Evolutionary conservation across 2,888 invertebrate species (phyloP).

Genomic region (Drosophila lutescens): DNA sequence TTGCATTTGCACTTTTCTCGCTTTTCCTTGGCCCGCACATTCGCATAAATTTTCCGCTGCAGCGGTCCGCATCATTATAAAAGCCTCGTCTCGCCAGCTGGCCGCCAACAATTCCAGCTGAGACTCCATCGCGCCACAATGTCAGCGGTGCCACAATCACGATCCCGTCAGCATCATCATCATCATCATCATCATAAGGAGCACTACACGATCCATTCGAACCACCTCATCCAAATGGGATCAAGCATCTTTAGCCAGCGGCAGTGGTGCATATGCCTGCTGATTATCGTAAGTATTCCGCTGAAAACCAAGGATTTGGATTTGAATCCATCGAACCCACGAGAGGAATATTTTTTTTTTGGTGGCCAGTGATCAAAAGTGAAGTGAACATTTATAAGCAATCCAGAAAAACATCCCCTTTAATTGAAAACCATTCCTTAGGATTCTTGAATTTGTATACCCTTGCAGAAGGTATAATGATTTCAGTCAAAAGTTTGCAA

Average conservation of each 20-base stretch:
- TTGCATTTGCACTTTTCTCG: constrained; percentile 11
- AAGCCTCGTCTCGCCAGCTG: constrained; percentile 79
- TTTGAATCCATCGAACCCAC: not conserved
- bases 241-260: constrained; percentile 3
- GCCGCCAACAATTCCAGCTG: constrained; percentile 82
- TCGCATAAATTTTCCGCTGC: constrained; percentile 80
- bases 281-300: constrained; percentile 81
- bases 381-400: constrained; percentile 6
- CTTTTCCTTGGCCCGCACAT: constrained; percentile 63
- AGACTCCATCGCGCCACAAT: constrained; percentile 83
- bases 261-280: constrained; percentile 65
- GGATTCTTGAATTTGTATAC: too few species aligned
- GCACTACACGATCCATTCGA: not conserved
- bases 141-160: constrained; percentile 63
- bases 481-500: too few species aligned
- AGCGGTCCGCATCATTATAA: constrained; percentile 80
- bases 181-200: constrained; percentile 2
- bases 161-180: constrained; percentile 37
- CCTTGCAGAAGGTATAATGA: too few species aligned
- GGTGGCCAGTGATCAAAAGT: constrained; percentile 10
- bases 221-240: not conserved
- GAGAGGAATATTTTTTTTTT: constrained; percentile 15
- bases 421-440: not conserved
- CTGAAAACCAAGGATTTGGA: not conserved
- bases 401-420: not conserved